phyloP scores from a whole-genome alignment of 1,140 invertebrate genomes.

The Tetragnatha versicolor region DNA sequence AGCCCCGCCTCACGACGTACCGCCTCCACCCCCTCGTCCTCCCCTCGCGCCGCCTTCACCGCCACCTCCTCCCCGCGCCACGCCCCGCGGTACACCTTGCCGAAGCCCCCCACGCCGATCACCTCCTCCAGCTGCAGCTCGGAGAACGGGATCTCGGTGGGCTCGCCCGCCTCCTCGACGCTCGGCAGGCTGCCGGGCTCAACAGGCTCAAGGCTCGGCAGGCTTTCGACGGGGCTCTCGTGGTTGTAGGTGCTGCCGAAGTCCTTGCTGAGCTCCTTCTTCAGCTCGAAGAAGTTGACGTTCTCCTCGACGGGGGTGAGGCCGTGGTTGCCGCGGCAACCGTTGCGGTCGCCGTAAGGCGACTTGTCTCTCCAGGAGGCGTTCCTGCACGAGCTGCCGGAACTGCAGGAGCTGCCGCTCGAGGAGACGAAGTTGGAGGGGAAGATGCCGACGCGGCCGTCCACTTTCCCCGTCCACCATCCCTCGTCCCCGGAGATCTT shows the following conservation, averaged over 20 bases:
- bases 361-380: too few species aligned
- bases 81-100: constrained; percentile 85
- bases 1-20: constrained; percentile 93
- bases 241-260: not conserved
- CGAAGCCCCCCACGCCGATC: constrained; percentile 95
- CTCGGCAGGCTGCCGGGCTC: not conserved
- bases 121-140: constrained; percentile 90
- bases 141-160: constrained; percentile 75
- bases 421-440: constrained; percentile 92
- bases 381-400: too few species aligned
- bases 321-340: too few species aligned
- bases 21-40: constrained; percentile 90
- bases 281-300: too few species aligned
- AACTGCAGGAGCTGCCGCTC: too few species aligned
- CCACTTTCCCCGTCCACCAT: constrained; percentile 96
- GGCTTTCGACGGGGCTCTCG: not conserved
- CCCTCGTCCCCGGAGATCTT: constrained; percentile 96
- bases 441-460: constrained; percentile 76
- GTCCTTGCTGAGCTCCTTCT: too few species aligned
- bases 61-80: constrained; percentile 86
- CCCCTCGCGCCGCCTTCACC: constrained; percentile 90
- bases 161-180: not conserved
- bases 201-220: not conserved
- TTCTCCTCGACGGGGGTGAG: not conserved
- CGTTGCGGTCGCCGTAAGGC: too few species aligned